Conservation (phyloP, 2,888 invertebrate genomes). For the Thereva unica region DNA sequence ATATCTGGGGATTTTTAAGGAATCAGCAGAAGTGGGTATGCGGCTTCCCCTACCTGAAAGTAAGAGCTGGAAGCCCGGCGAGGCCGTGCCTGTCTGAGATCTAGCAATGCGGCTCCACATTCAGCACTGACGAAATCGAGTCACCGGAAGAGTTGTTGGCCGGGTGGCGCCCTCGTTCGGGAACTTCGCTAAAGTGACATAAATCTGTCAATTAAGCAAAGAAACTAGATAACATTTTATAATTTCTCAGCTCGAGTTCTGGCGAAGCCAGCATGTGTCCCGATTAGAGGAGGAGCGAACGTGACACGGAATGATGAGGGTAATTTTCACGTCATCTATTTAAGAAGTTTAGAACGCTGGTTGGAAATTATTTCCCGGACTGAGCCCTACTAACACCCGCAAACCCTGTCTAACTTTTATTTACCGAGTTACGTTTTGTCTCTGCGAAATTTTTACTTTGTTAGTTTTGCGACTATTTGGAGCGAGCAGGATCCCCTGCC, state of each 20-base stretch:
- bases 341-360: conserved; percentile 18
- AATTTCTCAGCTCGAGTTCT: conserved; percentile 10
- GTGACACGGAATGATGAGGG: conserved; percentile 43
- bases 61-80: too few relatives aligned
- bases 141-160: not conserved
- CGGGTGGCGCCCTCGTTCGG: not conserved
- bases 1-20: too few relatives aligned
- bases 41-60: too few relatives aligned
- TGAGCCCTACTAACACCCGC: not conserved
- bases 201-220: conserved; percentile 39
- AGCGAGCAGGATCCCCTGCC: not conserved
- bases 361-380: conserved; percentile 7
- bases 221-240: conserved; percentile 38
- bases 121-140: too few relatives aligned
- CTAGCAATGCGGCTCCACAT: too few relatives aligned
- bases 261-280: conserved; percentile 15
- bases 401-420: conserved; percentile 8
- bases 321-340: conserved; percentile 43
- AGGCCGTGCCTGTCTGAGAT: too few relatives aligned
- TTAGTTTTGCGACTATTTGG: conserved; percentile 8
- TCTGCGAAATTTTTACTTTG: conserved; percentile 15
- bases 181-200: conserved; percentile 27
- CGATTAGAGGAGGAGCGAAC: conserved; percentile 23
- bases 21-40: too few relatives aligned
- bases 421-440: not conserved